phyloP scores from a whole-genome alignment of 1,140 invertebrate species.

The Latrodectus geometricus region DNA sequence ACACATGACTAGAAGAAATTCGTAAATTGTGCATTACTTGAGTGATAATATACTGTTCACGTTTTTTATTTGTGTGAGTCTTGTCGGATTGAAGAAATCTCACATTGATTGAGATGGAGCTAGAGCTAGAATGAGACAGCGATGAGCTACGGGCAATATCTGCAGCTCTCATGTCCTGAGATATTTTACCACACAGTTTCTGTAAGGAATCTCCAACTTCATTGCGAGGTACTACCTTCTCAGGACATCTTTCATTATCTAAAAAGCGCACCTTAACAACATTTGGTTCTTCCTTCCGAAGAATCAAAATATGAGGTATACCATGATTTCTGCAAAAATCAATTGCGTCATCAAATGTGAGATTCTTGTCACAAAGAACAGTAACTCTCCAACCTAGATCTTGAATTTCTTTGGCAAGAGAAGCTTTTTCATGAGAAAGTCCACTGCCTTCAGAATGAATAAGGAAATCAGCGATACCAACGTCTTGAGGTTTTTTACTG shows the following conservation, averaged over 20 bases:
- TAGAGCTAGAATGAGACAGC: background rate
- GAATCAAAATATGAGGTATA: conserved; percentile 77
- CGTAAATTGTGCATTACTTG: conserved; percentile 36
- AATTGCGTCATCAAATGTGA: conserved; percentile 77
- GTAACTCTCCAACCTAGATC: conserved; percentile 72
- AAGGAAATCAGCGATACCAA: conserved; percentile 74
- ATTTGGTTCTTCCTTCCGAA: conserved; percentile 77
- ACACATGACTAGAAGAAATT: conserved; percentile 29
- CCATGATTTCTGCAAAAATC: conserved; percentile 76
- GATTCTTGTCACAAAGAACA: conserved; percentile 70
- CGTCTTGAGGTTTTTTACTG: conserved; percentile 66
- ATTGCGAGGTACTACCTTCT: conserved; percentile 73
- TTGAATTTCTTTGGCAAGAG: conserved; percentile 75
- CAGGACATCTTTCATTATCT: conserved; percentile 73
- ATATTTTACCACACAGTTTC: conserved; percentile 27
- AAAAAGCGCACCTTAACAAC: conserved; percentile 74
- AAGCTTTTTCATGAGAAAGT: conserved; percentile 76
- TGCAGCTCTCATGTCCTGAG: background rate
- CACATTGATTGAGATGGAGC: conserved; percentile 22
- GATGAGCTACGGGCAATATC: conserved; percentile 24
- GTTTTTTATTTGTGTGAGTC: conserved; percentile 31
- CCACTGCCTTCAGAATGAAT: conserved; percentile 76
- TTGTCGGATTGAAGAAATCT: conserved; percentile 37
- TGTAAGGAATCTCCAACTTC: conserved; percentile 67
- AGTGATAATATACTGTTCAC: conserved; percentile 46